Evolutionary conservation across 2,113 vertebrate species (phyloP).

Genomic region (Cygnus atratus): DNA sequence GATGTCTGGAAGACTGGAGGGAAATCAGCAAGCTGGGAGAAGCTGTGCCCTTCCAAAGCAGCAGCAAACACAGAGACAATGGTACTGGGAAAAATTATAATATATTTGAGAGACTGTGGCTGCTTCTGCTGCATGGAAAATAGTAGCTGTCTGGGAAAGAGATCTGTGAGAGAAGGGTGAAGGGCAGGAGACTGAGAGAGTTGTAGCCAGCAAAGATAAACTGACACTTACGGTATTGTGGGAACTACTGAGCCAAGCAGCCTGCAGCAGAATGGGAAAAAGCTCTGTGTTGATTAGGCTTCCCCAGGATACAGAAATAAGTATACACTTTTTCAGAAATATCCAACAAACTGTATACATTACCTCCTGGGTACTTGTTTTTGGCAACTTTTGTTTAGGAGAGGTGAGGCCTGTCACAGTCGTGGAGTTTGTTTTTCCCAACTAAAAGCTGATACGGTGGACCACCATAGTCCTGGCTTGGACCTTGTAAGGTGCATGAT

Average conservation of each 20-base stretch:
- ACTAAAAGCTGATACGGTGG: background rate
- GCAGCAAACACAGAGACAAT: background rate
- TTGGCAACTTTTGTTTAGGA: background rate
- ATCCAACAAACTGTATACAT: background rate
- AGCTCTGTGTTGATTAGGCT: background rate
- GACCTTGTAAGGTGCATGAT: accelerated
- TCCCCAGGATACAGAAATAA: background rate
- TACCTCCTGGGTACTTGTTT: background rate
- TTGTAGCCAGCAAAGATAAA: constrained; percentile 25
- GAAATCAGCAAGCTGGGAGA: constrained; percentile 17
- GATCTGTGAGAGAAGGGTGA: background rate
- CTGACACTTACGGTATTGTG: background rate
- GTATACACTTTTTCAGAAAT: background rate
- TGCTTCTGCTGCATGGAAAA: constrained; percentile 9
- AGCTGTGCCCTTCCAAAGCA: constrained; percentile 14
- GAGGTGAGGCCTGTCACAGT: accelerated
- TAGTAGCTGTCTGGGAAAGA: constrained; percentile 15
- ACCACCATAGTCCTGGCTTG: background rate
- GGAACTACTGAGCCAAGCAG: background rate
- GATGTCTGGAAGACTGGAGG: background rate
- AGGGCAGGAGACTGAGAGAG: background rate
- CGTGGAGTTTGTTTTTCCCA: background rate
- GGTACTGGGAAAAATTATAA: background rate
- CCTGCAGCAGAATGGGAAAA: background rate
- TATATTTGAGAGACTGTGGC: background rate